Conservation (phyloP, 1,140 invertebrate genomes). For the Zaprionus vittiger region DNA sequence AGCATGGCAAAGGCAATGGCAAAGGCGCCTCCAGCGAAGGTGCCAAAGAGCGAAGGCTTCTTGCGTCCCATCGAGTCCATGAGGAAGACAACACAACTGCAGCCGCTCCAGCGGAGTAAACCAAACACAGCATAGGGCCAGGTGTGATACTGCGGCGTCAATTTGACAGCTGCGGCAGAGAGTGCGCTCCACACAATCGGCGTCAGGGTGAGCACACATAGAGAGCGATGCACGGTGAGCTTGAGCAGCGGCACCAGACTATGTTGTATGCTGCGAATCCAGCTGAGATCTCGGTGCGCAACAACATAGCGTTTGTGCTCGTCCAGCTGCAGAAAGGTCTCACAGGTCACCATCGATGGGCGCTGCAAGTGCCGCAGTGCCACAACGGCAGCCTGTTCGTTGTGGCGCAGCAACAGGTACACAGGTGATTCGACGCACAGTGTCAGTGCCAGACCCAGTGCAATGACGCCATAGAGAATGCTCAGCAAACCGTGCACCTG, state of each 20-base stretch:
- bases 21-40: conserved; percentile 57
- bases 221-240: conserved; percentile 48
- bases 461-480: conserved; percentile 54
- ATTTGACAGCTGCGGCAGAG: conserved; percentile 21
- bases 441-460: conserved; percentile 49
- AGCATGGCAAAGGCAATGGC: conserved; percentile 60
- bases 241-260: conserved; percentile 62
- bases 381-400: conserved; percentile 61
- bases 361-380: conserved; percentile 65
- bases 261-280: conserved; percentile 15
- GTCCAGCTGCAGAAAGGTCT: conserved; percentile 69
- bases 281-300: conserved; percentile 44
- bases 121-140: conserved; percentile 71
- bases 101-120: conserved; percentile 53
- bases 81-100: conserved; percentile 46
- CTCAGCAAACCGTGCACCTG: conserved; percentile 65
- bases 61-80: conserved; percentile 72
- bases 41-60: conserved; percentile 60
- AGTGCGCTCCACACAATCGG: conserved; percentile 52
- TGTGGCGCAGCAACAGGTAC: conserved; percentile 54
- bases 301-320: conserved; percentile 75
- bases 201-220: conserved; percentile 59
- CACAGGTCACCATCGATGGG: conserved; percentile 68
- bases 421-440: conserved; percentile 70
- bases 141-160: conserved; percentile 44